phyloP scores from a whole-genome alignment of 2,113 vertebrate species.

The Pipra filicauda region DNA sequence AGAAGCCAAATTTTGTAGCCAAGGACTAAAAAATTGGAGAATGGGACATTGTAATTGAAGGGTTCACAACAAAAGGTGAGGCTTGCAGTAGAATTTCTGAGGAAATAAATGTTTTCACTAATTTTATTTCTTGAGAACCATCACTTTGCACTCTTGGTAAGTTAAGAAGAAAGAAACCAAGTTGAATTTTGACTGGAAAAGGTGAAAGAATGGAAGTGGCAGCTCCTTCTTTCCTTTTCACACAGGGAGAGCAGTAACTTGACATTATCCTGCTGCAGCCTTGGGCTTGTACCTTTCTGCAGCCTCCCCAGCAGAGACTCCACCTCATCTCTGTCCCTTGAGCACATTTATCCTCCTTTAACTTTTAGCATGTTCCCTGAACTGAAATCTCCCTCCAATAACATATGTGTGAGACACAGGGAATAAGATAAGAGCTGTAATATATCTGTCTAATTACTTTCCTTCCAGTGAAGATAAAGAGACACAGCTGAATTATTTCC shows the following conservation, averaged over 20 bases:
- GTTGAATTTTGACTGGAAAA: not conserved
- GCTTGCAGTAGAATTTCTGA: not conserved
- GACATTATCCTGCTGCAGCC: not conserved
- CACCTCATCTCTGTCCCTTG: not conserved
- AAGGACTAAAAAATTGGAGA: not conserved
- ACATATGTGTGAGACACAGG: not conserved
- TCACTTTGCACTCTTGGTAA: not conserved
- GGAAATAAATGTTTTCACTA: not conserved
- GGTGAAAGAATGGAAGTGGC: not conserved
- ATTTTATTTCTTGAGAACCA: not conserved
- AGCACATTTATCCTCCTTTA: conserved; percentile 15
- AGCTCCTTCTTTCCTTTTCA: not conserved
- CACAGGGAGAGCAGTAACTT: not conserved
- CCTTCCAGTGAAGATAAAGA: conserved; percentile 4
- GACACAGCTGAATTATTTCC: conserved; percentile 7
- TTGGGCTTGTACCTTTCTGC: not conserved
- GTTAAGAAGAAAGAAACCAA: accelerated
- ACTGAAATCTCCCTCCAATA: not conserved
- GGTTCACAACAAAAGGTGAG: not conserved
- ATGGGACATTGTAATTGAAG: not conserved
- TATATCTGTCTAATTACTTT: conserved; percentile 21
- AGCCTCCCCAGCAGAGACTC: not conserved
- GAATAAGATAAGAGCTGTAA: conserved; percentile 19
- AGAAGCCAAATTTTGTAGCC: not conserved
- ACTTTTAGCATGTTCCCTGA: conserved; percentile 37